Evolutionary conservation across 2,888 invertebrate species (phyloP).

Genomic region (Yponomeuta sedellus): DNA sequence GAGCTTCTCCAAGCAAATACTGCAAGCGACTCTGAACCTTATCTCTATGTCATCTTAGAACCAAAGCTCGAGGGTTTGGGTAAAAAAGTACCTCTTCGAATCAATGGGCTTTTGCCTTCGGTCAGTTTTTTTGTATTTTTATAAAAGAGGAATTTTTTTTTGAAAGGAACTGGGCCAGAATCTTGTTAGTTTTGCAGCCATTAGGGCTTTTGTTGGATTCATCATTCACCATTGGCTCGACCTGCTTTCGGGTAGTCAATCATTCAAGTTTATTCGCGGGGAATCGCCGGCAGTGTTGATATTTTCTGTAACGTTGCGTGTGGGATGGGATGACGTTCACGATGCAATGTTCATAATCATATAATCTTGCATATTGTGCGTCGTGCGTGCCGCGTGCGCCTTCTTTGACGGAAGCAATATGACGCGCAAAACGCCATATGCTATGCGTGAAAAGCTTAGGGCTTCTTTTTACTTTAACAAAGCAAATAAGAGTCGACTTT

Average conservation of each 20-base stretch:
- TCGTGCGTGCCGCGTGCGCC: no score
- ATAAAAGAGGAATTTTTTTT: background rate
- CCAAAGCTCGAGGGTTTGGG: background rate
- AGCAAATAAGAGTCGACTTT: no score
- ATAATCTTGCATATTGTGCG: background rate
- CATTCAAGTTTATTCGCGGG: background rate
- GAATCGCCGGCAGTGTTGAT: background rate
- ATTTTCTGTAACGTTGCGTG: slow-evolving; percentile 25
- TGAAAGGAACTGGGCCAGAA: background rate
- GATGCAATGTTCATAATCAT: background rate
- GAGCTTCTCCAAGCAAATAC: background rate
- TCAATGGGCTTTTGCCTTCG: background rate
- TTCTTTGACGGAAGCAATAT: background rate
- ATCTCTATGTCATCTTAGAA: background rate
- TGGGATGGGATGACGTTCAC: slow-evolving; percentile 23
- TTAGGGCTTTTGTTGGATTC: background rate
- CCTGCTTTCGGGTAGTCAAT: background rate
- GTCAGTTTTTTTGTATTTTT: background rate
- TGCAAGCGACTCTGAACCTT: background rate
- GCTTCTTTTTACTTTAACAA: background rate
- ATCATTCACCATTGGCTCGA: background rate
- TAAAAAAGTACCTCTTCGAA: background rate
- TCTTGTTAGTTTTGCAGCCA: background rate
- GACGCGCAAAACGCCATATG: background rate
- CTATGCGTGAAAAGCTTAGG: background rate